A percentile compares a stretch with the other conserved stretches of the same genome.
phyloP scores from a whole-genome alignment of 2,113 vertebrate genomes.

The Gnathonemus echidnorhynchus region DNA sequence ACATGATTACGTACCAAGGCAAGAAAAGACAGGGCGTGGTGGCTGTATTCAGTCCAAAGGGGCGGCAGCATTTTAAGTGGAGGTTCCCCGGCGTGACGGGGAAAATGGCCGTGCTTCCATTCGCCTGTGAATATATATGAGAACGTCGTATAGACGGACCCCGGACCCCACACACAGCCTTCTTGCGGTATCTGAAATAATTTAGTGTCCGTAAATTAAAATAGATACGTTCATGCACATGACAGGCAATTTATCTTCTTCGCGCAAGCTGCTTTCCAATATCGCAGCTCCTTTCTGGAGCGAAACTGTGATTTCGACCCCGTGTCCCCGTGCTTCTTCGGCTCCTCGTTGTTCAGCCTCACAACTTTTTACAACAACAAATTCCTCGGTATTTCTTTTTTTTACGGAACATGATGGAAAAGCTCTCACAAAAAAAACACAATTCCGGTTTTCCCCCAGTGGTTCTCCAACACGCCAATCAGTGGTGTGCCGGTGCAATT shows the following conservation, averaged over 20 bases:
- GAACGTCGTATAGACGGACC: background rate
- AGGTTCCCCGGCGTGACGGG: background rate
- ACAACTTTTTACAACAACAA: background rate
- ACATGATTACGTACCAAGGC: background rate
- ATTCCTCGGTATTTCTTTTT: background rate
- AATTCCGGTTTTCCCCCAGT: background rate
- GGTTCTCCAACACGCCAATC: background rate
- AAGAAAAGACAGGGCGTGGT: background rate
- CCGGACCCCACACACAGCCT: background rate
- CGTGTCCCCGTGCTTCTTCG: background rate
- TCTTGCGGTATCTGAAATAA: background rate
- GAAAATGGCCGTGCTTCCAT: background rate
- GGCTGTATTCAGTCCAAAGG: background rate
- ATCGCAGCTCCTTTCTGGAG: background rate
- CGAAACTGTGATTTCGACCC: background rate
- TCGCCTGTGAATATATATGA: background rate
- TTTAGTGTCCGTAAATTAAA: background rate
- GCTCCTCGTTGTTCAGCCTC: background rate
- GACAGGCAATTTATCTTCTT: background rate
- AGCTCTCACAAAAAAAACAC: background rate
- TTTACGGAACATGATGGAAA: background rate
- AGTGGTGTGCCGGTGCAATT: background rate
- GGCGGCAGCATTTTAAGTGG: background rate
- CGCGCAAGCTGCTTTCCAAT: background rate
- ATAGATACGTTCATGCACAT: conserved; percentile 12